phyloP scores from a whole-genome alignment of 2,888 invertebrate species.

The Drosophila leonis region DNA sequence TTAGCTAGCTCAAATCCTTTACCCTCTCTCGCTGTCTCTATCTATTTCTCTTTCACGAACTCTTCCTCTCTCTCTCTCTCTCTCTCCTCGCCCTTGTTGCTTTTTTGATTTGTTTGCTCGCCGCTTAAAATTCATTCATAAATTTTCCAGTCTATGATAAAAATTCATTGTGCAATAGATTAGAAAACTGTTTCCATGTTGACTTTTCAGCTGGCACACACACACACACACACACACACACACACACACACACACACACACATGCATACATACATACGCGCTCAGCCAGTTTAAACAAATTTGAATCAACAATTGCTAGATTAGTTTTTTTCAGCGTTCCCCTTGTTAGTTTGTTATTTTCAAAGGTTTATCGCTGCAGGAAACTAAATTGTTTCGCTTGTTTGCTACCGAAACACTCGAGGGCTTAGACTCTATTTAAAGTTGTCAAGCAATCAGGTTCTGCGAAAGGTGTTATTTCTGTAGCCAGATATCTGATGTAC shows the following conservation, averaged over 20 bases:
- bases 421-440: background rate
- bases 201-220: constrained; percentile 18
- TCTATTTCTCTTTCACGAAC: background rate
- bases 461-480: background rate
- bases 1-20: constrained; percentile 2
- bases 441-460: background rate
- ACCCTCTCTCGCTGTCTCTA: too few species aligned
- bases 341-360: constrained; percentile 1
- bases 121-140: constrained; percentile 69
- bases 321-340: constrained; percentile 2
- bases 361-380: background rate
- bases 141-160: constrained; percentile 57
- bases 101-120: constrained; percentile 37
- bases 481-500: background rate
- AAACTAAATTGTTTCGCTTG: background rate
- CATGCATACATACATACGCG: background rate
- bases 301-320: constrained; percentile 13
- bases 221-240: too few species aligned
- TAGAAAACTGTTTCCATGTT: constrained; percentile 46
- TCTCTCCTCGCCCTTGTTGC: background rate
- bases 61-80: background rate
- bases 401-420: background rate
- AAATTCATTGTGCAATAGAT: constrained; percentile 62
- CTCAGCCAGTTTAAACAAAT: constrained; percentile 3
- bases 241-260: background rate